Conservation (phyloP, 1,140 invertebrate species). For the Euwallacea similis region DNA sequence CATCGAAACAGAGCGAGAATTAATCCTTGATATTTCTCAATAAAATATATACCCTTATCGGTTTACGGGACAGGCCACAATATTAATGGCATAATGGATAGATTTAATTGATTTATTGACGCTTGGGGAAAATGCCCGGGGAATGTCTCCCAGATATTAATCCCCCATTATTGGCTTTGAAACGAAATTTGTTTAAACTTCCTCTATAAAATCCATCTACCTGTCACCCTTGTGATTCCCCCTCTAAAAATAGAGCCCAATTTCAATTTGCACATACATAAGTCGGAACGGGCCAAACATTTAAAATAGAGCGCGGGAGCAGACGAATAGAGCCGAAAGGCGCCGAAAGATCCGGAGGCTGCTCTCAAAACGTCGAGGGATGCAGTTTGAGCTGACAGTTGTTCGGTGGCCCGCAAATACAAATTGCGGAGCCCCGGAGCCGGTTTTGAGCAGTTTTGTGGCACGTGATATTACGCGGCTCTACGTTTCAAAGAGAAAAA, state of each 20-base stretch:
- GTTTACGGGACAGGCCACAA: conserved; percentile 14
- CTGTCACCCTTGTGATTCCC: background rate
- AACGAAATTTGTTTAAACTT: no score
- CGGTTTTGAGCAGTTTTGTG: conserved; percentile 2
- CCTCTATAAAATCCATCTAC: no score
- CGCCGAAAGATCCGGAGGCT: background rate
- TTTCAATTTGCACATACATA: background rate
- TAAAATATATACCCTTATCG: conserved; percentile 15
- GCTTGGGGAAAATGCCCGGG: background rate
- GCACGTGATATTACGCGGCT: background rate
- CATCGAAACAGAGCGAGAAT: background rate
- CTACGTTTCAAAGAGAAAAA: background rate
- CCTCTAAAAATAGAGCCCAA: background rate
- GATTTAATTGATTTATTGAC: conserved; percentile 17
- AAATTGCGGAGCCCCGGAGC: background rate
- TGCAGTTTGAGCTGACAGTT: conserved; percentile 3
- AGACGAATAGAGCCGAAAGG: background rate
- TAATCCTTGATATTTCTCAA: conserved; percentile 17
- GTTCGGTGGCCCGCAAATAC: background rate
- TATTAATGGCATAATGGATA: conserved; percentile 15
- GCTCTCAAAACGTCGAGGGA: background rate
- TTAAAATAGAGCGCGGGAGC: background rate
- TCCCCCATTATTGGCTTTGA: background rate
- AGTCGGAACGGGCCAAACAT: background rate
- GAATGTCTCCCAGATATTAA: background rate